Percentiles rank a stretch among this genome's conserved stretches.
Evolutionary conservation across 1,140 invertebrate genomes (phyloP).

Genomic region (Drosophila dunni): DNA sequence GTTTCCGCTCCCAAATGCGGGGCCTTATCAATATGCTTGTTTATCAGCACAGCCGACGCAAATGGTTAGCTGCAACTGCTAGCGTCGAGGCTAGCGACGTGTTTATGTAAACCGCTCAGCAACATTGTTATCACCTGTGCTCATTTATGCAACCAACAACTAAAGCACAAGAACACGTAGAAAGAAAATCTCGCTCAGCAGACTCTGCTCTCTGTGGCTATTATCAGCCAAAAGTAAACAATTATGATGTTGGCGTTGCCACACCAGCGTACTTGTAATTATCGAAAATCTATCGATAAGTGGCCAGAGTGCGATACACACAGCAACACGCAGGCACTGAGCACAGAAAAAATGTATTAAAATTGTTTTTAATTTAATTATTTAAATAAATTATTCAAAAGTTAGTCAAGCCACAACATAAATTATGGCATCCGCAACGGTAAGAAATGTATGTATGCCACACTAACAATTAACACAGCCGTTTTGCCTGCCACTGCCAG

Average conservation of each 20-base stretch:
- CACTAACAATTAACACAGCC: slow-evolving; percentile 61
- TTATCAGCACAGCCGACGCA: slow-evolving; percentile 19
- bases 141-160: slow-evolving; percentile 36
- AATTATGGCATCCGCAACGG: slow-evolving; percentile 83
- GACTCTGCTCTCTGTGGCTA: slow-evolving; percentile 10
- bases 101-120: not conserved
- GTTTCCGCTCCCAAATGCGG: slow-evolving; percentile 14
- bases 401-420: slow-evolving; percentile 31
- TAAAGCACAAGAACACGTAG: not conserved
- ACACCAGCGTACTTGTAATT: slow-evolving; percentile 5
- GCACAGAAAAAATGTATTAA: slow-evolving; percentile 65
- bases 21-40: slow-evolving; percentile 32
- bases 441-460: slow-evolving; percentile 84
- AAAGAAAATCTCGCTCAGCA: slow-evolving; percentile 7
- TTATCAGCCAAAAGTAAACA: slow-evolving; percentile 56
- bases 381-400: slow-evolving; percentile 39
- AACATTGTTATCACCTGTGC: slow-evolving; percentile 23
- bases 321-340: slow-evolving; percentile 61
- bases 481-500: slow-evolving; percentile 18
- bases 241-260: slow-evolving; percentile 43
- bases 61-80: slow-evolving; percentile 16
- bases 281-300: slow-evolving; percentile 20
- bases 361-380: slow-evolving; percentile 25
- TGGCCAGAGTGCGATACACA: slow-evolving; percentile 38
- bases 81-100: not conserved